Evolutionary conservation across 1,140 invertebrate genomes (phyloP), one percentile per base, ranked within the genome.

Genomic region (Aporrectodea caliginosa): DNA sequence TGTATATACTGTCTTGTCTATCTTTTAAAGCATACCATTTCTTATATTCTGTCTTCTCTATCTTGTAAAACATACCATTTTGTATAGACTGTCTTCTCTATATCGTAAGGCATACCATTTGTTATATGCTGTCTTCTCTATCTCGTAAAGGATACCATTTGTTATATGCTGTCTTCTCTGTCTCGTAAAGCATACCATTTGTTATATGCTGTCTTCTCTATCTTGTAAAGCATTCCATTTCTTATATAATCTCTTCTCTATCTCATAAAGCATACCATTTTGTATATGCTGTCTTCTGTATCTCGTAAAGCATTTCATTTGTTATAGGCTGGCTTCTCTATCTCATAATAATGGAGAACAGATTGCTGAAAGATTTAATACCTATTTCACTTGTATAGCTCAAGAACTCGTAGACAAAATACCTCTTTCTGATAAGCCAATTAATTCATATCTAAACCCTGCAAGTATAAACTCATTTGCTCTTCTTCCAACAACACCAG

Each of bases 11-110:
- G 92, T 22, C 90, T 94, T 2, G 90, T 95, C 2, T 94, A 94
- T 84, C 88, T 94, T 83, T 94, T 95, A 90, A 91, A 87, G 84
- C 77, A 69, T n/a, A 58, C n/a, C n/a, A n/a, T n/a, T n/a, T n/a
- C n/a, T n/a, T n/a, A n/a, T n/a, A n/a, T n/a, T n/a, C 1, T 91
- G 92, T 22, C 90, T 94, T 2, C 90, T 95, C 2, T 94, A 94
- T 84, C 88, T 94, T 83, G 94, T 95, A 90, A 91, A 87, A 84
- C 77, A 69, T n/a, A 58, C n/a, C n/a, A n/a, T n/a, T n/a, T n/a
- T n/a, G n/a, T n/a, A n/a, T n/a, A n/a, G n/a, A n/a, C 1, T 91
- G 92, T 22, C 90, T 94, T 2, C 90, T 95, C 2, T 94, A 94
- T 84, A 88, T 94, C 83, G 94, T 95, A 90, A 91, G 87, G 84